Conservation (phyloP, 2,888 invertebrate species). For the Cataglyphis rosenhaueri region DNA sequence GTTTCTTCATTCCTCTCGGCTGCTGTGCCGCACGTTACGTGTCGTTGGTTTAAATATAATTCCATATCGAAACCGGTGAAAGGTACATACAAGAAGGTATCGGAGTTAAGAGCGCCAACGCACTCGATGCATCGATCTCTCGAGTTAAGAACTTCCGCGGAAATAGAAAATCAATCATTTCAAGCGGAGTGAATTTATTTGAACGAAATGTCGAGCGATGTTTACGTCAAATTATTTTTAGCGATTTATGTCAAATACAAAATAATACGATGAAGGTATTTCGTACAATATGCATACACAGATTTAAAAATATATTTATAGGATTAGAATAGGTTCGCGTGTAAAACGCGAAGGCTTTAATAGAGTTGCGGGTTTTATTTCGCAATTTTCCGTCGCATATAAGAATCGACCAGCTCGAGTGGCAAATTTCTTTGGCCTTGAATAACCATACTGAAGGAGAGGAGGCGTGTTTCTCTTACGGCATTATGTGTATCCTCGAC, state of each 20-base stretch:
- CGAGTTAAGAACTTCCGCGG: constrained; percentile 67
- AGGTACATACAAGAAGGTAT: constrained; percentile 64
- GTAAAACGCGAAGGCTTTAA: not conserved
- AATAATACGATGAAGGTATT: not conserved
- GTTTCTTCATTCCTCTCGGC: constrained; percentile 61
- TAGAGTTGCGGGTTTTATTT: not conserved
- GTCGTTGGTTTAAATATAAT: constrained; percentile 69
- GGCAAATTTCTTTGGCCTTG: constrained; percentile 3
- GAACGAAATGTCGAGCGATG: not conserved
- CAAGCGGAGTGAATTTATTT: not conserved
- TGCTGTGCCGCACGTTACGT: constrained; percentile 53
- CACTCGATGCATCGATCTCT: constrained; percentile 63
- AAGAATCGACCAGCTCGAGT: not conserved
- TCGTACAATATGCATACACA: not conserved
- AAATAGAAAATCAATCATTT: constrained; percentile 62
- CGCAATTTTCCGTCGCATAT: not conserved
- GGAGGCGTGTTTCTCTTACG: not conserved
- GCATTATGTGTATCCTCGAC: constrained; percentile 1
- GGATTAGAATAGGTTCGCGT: not conserved
- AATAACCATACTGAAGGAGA: not conserved
- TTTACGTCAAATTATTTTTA: not conserved
- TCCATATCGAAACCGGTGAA: constrained; percentile 71
- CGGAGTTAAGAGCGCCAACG: not conserved
- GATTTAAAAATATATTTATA: not conserved
- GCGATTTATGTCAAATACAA: not conserved